Base-by-base conservation (phyloP, 1,140 invertebrate species). In the Polypedilum vanderplanki region DNA sequence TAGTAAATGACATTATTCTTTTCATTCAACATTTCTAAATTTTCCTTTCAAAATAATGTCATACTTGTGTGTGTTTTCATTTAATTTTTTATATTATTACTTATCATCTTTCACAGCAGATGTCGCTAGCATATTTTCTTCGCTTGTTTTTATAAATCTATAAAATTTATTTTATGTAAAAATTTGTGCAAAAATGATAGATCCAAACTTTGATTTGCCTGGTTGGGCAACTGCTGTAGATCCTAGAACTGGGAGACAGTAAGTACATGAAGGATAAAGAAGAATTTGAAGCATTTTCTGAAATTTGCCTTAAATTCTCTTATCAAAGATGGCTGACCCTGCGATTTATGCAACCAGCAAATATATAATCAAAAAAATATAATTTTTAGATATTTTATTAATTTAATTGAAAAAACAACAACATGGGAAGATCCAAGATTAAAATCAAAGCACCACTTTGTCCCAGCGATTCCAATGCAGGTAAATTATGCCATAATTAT, bases 341-440 rank as follows among this genome's bases (percentile, higher is more conserved):
- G 3, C 4, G 15, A n/a, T 57, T 57, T 57, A 57, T 57, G 46
- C 46, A 57, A 57, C 46, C n/a, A n/a, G n/a, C n/a, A n/a, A n/a
- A n/a, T n/a, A n/a, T n/a, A n/a, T n/a, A n/a, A n/a, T n/a, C n/a
- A n/a, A n/a, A n/a, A n/a, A n/a, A n/a, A n/a, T n/a, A n/a, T n/a
- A n/a, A 20, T 70, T 70, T 20, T 18, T 70, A 70, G 65, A 70
- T 70, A 70, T 70, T 70, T 70, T 20, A 70, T 70, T 1, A 70
- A 70, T 70, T 18, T 70, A 10, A n/a, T 4, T n/a, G 65, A 70
- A 18, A 70, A 70, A 70, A 70, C 65, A 3, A 70, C 65, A 70
- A 20, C 65, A 70, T 70, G 65, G 65, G 65, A 70, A 18, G 65
- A 70, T 70, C 65, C 65, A 3, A 70, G 65, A 70, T 20, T 22